Base-by-base conservation (phyloP, 2,888 invertebrate species). In the Calameuta idolon region DNA sequence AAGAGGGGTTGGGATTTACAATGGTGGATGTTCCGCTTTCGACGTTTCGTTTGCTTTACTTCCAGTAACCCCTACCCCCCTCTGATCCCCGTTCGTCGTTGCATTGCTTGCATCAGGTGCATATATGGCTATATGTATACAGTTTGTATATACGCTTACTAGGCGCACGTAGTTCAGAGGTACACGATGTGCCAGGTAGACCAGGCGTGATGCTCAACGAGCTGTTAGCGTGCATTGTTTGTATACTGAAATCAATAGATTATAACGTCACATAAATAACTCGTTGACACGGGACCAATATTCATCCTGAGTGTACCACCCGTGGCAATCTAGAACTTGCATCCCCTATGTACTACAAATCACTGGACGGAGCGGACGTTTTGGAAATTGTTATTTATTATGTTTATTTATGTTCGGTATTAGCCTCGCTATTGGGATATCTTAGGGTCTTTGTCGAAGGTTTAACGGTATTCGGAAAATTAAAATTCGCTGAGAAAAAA, bases 191-290 rank as follows among this genome's bases (percentile, higher is more conserved):
- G 55, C 55, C 55, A 55, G 55, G 23, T 55, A 23, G 5, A 23
- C 23, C 55, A 55, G 23, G 55, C 55, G 55, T 55, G 55, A 55
- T 55, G 55, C 55, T 55, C 55, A 55, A 55, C 55, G 55, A 23
- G 23, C 23, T 23, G 55, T 55, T 55, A 55, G 55, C 55, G 55
- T 23, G 55, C 55, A 55, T 55, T 55, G 55, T 55, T 55, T 55
- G 55, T 23, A 23, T 55, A 55, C 75, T 75, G 78, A 77, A 83
- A 85, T 86, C 84, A 79, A 85, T 83, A 85, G 83, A 81, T 83
- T 86, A 83, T 83, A 76, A 82, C 78, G 78, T 77, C 77, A 69
- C 85, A 81, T 84, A 85, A 86, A 86, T 85, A 86, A 86, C 82
- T 69, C 82, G 86, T 82, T 82, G 86, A 86, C 86, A 83, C 81